A percentile compares a stretch with the other conserved stretches of the same genome.
Conservation (phyloP, 2,797 vertebrate species). For the Halcyon leucocephala region DNA sequence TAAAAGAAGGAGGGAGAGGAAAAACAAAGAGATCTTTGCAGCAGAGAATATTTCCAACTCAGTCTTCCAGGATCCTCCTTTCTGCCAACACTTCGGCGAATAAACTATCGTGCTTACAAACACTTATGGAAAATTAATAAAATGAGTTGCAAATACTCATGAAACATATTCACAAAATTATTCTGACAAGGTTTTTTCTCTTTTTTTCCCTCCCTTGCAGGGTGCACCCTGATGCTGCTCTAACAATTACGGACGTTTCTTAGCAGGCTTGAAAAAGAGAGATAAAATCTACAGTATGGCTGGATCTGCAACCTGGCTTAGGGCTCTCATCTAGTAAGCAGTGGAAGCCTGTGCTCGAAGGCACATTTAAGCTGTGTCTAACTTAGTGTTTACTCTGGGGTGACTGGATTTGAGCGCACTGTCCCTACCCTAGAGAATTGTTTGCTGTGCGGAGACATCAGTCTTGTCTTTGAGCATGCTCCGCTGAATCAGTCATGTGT, state of each 20-base stretch:
- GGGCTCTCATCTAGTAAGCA: constrained; percentile 53
- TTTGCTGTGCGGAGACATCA: constrained; percentile 55
- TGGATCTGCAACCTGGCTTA: constrained; percentile 60
- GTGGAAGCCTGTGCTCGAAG: constrained; percentile 48
- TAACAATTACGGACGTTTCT: neutral
- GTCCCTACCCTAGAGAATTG: constrained; percentile 67
- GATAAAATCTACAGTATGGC: constrained; percentile 37
- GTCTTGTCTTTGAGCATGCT: constrained; percentile 74
- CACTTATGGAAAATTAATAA: neutral
- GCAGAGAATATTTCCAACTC: neutral
- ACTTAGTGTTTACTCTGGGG: constrained; percentile 76
- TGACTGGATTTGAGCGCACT: constrained; percentile 65
- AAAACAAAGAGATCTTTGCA: neutral
- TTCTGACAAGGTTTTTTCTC: neutral
- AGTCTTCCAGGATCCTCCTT: neutral
- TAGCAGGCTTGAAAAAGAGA: constrained; percentile 57
- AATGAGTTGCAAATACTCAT: neutral
- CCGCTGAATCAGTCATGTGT: constrained; percentile 64
- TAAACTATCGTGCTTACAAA: neutral
- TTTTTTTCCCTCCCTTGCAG: neutral
- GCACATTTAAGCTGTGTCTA: constrained; percentile 65
- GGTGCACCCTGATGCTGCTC: neutral
- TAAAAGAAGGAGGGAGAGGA: neutral
- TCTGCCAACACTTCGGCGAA: neutral
- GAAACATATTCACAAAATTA: neutral